phyloP scores from a whole-genome alignment of 1,140 invertebrate species.

The Drosophila pruinosa region DNA sequence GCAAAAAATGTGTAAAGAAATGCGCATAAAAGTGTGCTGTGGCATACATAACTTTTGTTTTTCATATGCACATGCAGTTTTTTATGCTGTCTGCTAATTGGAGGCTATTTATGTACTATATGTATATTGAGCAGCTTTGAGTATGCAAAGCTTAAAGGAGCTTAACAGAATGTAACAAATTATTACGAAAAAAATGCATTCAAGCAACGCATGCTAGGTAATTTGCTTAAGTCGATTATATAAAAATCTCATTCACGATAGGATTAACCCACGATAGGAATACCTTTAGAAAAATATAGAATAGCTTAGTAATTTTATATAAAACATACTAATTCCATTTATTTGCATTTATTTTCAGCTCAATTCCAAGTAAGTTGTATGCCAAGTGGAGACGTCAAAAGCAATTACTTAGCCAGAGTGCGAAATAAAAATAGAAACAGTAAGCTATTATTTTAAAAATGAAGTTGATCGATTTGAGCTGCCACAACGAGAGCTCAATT shows the following conservation, averaged over 20 bases:
- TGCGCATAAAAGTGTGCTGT: not conserved
- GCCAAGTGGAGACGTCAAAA: not conserved
- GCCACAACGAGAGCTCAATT: not conserved
- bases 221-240: not conserved
- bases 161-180: not conserved
- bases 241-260: not conserved
- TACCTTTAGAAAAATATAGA: not conserved
- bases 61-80: not conserved
- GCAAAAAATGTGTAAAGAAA: not conserved
- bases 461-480: not conserved
- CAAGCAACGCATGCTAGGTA: not conserved
- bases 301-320: not conserved
- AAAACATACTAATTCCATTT: not conserved
- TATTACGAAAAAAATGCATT: not conserved
- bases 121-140: too few species aligned
- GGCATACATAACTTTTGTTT: not conserved
- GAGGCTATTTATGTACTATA: not conserved
- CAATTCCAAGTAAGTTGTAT: not conserved
- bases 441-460: not conserved
- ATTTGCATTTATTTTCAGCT: not conserved
- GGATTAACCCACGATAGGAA: not conserved
- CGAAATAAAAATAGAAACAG: not conserved
- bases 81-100: slow-evolving; percentile 8
- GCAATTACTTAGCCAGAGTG: not conserved
- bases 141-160: not conserved